phyloP scores from a whole-genome alignment of 2,113 vertebrate species.

The Tetrax tetrax region DNA sequence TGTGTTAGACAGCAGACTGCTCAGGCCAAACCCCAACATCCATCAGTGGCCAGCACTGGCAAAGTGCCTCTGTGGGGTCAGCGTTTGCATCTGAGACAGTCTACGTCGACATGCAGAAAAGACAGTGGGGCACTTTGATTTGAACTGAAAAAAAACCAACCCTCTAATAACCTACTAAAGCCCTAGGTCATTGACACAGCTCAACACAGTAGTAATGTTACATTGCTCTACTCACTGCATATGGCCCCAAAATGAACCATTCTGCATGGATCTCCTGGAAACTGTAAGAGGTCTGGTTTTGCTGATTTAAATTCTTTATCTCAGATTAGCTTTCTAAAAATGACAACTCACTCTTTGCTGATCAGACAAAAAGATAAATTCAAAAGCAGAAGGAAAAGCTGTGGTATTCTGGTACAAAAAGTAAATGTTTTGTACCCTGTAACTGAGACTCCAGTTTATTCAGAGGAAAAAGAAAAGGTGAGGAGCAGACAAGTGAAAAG shows the following conservation, averaged over 20 bases:
- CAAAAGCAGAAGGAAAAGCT: not conserved
- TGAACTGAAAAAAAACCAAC: not conserved
- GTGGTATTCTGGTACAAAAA: not conserved
- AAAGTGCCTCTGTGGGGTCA: not conserved
- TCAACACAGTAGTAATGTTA: not conserved
- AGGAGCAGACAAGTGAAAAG: constrained; percentile 1
- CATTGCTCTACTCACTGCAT: not conserved
- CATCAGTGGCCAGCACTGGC: not conserved
- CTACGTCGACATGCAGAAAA: not conserved
- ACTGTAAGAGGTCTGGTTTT: not conserved
- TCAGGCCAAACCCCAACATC: not conserved
- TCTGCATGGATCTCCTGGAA: not conserved
- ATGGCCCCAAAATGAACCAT: not conserved
- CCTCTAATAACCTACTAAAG: not conserved
- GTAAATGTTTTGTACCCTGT: not conserved
- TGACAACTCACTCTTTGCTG: not conserved
- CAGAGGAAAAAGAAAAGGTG: not conserved
- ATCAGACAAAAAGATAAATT: not conserved
- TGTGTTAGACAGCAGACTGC: not conserved
- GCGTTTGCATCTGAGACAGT: not conserved
- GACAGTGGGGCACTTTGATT: not conserved
- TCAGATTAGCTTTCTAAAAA: not conserved
- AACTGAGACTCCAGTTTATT: not conserved
- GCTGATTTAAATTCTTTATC: not conserved
- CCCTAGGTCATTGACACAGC: not conserved